Percentiles rank a stretch among this genome's conserved stretches.
Evolutionary conservation across 1,140 invertebrate genomes (phyloP).

Genomic region (Cotesia glomerata): DNA sequence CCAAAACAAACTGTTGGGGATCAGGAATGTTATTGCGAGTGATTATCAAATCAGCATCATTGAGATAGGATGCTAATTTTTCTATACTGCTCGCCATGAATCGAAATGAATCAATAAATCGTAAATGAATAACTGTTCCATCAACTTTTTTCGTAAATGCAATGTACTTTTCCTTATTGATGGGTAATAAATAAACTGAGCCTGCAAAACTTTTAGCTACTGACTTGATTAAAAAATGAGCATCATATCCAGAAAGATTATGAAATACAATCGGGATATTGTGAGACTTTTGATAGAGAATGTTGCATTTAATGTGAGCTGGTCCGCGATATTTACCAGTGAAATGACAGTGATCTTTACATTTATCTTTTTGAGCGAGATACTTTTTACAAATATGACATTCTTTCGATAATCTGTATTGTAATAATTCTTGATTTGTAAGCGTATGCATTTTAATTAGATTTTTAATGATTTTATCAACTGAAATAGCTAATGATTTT

Average conservation of each 20-base stretch:
- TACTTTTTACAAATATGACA: conserved; percentile 48
- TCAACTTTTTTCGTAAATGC: conserved; percentile 6
- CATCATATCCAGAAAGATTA: conserved; percentile 23
- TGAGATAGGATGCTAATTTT: conserved; percentile 30
- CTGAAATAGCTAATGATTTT: conserved; percentile 29
- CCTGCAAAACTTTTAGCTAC: conserved; percentile 17
- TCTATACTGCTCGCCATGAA: conserved; percentile 26
- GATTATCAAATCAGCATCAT: background rate
- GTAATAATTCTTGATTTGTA: background rate
- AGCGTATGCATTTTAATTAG: background rate
- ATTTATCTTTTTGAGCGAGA: conserved; percentile 3
- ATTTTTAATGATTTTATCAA: conserved; percentile 22
- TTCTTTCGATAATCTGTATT: background rate
- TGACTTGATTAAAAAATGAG: conserved; percentile 15
- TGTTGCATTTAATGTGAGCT: conserved; percentile 49
- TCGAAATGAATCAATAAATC: conserved; percentile 32
- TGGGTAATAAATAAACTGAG: background rate
- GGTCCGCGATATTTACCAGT: conserved; percentile 28
- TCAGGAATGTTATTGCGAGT: background rate
- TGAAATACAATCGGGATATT: conserved; percentile 4
- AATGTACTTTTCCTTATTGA: background rate
- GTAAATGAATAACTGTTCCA: conserved; percentile 20
- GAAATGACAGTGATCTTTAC: conserved; percentile 12
- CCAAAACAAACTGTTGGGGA: background rate
- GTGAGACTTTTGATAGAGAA: conserved; percentile 39